Percentiles rank a stretch among this genome's conserved stretches.
These are phyloP conservation scores for Synergus laeviventris DNA, from an alignment of 2,888 invertebrate genomes.

Conservation along the genomic window DNA sequence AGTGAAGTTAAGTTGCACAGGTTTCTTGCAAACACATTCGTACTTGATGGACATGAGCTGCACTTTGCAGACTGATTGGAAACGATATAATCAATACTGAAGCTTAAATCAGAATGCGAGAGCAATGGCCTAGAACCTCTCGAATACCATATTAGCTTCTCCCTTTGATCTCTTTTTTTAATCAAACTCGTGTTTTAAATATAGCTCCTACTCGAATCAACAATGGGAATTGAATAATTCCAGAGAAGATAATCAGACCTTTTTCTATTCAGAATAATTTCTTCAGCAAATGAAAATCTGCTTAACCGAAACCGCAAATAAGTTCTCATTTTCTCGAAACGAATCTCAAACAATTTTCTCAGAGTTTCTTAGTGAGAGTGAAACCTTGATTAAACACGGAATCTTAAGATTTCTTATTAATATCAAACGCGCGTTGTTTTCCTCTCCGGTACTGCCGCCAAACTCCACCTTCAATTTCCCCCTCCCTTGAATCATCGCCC, in stretches of 20 bases:
- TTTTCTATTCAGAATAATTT: neutral
- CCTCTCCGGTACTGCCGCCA: slow-evolving; percentile 44
- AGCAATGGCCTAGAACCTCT: neutral
- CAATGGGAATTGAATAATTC: neutral
- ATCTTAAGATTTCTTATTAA: slow-evolving; percentile 64
- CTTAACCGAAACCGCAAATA: slow-evolving; percentile 2
- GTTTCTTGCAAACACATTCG: slow-evolving; percentile 32
- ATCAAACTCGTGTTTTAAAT: neutral
- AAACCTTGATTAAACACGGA: slow-evolving; percentile 36
- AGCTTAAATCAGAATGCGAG: neutral
- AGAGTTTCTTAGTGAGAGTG: slow-evolving; percentile 38
- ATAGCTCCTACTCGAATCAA: neutral
- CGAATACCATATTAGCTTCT: neutral
- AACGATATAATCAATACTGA: slow-evolving; percentile 29
- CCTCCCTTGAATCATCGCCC: slow-evolving; percentile 43
- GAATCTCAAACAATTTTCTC: slow-evolving; percentile 33
- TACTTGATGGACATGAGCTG: slow-evolving; percentile 33
- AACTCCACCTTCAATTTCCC: slow-evolving; percentile 43
- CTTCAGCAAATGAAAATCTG: neutral
- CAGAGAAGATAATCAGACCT: neutral
- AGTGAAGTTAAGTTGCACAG: slow-evolving; percentile 32
- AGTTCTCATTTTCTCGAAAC: slow-evolving; percentile 7
- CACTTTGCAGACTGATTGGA: slow-evolving; percentile 30
- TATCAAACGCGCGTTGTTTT: slow-evolving; percentile 61
- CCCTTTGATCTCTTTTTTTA: neutral